These are phyloP conservation scores for Lonchura striata DNA, from an alignment of 2,113 vertebrate genomes.

Conservation along the genomic window DNA sequence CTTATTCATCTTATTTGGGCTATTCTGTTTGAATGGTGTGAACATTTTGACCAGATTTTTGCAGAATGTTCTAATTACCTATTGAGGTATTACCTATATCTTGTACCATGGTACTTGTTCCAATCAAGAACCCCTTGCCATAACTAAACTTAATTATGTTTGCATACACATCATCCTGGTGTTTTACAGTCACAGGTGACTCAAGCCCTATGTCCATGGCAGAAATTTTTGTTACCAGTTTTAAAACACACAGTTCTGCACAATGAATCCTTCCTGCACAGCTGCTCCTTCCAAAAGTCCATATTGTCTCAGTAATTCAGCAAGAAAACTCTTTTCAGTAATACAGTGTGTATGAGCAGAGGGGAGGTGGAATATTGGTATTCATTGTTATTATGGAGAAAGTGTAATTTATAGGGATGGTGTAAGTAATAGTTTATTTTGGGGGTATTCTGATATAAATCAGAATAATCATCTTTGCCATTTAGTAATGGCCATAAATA, in stretches of 20 bases:
- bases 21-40: neutral
- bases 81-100: neutral
- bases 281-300: neutral
- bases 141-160: neutral
- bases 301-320: neutral
- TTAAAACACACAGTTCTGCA: neutral
- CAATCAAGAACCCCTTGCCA: neutral
- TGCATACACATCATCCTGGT: neutral
- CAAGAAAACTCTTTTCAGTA: neutral
- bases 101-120: neutral
- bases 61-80: neutral
- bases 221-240: neutral
- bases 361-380: neutral
- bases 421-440: neutral
- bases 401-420: neutral
- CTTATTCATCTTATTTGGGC: neutral
- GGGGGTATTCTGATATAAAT: neutral
- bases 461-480: rapidly evolving
- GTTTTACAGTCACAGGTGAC: neutral
- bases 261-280: neutral
- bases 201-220: neutral
- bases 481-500: neutral
- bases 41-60: neutral
- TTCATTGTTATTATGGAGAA: neutral
- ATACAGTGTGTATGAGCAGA: neutral